Base-by-base conservation (phyloP, 2,113 vertebrate species). In the Nerophis lumbriciformis region DNA sequence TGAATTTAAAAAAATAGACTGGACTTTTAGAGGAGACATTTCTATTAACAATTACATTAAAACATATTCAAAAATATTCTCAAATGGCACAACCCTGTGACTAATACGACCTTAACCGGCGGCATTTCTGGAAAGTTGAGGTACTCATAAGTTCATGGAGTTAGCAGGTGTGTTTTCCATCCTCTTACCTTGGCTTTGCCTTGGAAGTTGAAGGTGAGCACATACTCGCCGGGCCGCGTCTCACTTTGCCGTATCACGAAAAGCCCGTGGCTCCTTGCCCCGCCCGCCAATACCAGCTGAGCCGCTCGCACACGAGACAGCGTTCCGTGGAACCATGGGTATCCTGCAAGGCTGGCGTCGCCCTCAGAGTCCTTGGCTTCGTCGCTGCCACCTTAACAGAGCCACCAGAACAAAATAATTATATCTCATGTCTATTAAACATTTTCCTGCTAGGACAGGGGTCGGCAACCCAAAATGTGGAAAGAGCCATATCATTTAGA, bases 141-240 rank as follows among this genome's bases (percentile, higher is more conserved):
- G 28, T 28, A 28, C 28, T 28, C 3, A 28, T 28, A 28, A 28
- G 28, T 28, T 28, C 3, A 28, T 28, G 28, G 2, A 28, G 39
- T 42, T 42, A 9, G 39, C 49, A 51, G 9, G 16, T 51, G 6
- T 38, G 4, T 2, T 36, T 38, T 6, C 19, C 16, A 21, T 42
- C 12, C 19, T 4, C 84, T 87, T 86, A 93, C 96, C 95, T 99
- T 98, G 2, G 96, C 97, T 83, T 98, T 98, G 47, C 96, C 96
- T 87, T 98, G 95, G 90, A 98, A 99, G 90, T 99, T 99, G 85
- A 99, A 99, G 74, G 97, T 99, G 71, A 99, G 93, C 53, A 99
- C 97, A 0, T 96, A 98, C 73, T 99, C 97, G 14, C 95, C 95
- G 0, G 94, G 97, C 45, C 96, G 90, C 0, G 96, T 98, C 83